Evolutionary conservation across 2,797 vertebrate genomes (phyloP).

Genomic region (Trichosurus vulpecula): DNA sequence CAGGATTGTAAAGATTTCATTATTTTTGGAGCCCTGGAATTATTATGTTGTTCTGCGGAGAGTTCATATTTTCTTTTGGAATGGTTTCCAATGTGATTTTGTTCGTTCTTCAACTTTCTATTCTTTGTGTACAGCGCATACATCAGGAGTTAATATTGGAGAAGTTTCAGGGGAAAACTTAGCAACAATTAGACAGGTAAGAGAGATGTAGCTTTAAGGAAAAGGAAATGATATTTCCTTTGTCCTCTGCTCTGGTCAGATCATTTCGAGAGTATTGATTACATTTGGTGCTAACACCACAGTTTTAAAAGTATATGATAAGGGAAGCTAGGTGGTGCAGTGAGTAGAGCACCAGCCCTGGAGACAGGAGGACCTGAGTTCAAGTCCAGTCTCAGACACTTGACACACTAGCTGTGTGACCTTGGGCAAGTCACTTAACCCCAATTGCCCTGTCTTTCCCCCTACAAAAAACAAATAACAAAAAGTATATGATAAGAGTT

Average conservation of each 20-base stretch:
- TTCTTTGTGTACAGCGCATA: background rate
- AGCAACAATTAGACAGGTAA: background rate
- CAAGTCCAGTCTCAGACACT: too few relatives aligned
- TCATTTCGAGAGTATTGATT: background rate
- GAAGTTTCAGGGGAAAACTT: background rate
- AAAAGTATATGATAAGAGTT: too few relatives aligned
- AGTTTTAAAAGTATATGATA: background rate
- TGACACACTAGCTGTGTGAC: too few relatives aligned
- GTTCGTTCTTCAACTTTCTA: conserved; percentile 29
- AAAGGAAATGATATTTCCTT: background rate
- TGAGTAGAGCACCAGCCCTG: too few relatives aligned
- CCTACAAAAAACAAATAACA: too few relatives aligned
- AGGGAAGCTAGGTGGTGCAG: too few relatives aligned
- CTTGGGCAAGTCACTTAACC: too few relatives aligned
- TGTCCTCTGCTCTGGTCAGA: background rate
- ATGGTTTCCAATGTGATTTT: background rate
- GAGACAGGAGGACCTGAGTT: too few relatives aligned
- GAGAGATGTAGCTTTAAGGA: background rate
- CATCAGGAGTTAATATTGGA: background rate
- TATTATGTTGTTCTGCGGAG: background rate
- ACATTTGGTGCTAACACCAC: background rate
- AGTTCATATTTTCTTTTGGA: background rate
- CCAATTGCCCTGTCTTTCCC: too few relatives aligned
- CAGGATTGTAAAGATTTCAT: conserved; percentile 5
- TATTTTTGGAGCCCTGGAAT: conserved; percentile 54